A percentile compares a stretch with the other conserved stretches of the same genome.
Conservation (phyloP, 2,113 vertebrate genomes). For the Podarcis raffonei region DNA sequence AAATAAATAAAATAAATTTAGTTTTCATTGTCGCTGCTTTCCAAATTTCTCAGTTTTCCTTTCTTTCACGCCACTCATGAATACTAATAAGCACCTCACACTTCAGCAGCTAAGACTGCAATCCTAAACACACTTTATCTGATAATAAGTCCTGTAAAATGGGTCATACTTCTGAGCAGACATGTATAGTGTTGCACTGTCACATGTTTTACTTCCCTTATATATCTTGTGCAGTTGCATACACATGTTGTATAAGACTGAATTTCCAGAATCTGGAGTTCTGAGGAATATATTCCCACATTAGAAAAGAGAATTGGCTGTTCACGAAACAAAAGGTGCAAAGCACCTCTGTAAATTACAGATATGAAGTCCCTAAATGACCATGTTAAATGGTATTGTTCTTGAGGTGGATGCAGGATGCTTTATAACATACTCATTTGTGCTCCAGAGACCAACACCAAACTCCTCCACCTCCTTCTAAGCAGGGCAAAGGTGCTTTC, state of each 20-base stretch:
- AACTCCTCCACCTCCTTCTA: neutral
- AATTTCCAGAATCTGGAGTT: neutral
- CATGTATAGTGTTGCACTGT: too few relatives aligned
- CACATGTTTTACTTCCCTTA: too few relatives aligned
- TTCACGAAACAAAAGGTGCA: neutral
- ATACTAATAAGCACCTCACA: neutral
- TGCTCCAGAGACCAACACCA: neutral
- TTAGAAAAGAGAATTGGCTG: neutral
- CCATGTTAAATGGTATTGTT: neutral
- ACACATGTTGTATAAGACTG: neutral
- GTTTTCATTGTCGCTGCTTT: neutral
- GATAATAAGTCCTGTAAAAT: too few relatives aligned
- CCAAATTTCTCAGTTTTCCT: neutral
- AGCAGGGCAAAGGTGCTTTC: accelerated
- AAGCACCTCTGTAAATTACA: neutral
- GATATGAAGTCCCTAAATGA: neutral
- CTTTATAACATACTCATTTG: neutral
- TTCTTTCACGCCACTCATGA: neutral
- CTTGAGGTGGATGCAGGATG: neutral
- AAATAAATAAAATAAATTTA: neutral
- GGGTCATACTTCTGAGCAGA: too few relatives aligned
- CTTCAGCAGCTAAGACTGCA: neutral
- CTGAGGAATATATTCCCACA: neutral
- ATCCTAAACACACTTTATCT: too few relatives aligned
- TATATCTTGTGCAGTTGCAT: neutral